Conservation (phyloP, 2,113 vertebrate genomes). For the Antigone vipio region DNA sequence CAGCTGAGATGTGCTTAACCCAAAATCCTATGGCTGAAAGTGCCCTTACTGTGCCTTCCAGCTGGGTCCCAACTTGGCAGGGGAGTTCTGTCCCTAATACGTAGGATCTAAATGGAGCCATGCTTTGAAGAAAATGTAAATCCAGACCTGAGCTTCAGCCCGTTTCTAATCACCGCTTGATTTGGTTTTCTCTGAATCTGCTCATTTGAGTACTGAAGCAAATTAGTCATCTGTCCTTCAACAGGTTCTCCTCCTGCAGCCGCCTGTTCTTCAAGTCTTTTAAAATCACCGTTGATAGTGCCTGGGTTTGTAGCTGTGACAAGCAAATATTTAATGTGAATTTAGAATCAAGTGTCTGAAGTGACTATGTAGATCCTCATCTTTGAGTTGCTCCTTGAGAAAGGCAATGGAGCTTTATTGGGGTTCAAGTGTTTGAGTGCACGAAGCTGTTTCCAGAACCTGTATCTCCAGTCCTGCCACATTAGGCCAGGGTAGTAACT, state of each 20-base stretch:
- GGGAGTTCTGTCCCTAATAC: not conserved
- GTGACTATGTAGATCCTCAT: not conserved
- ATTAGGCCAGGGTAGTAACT: not conserved
- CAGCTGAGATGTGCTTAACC: not conserved
- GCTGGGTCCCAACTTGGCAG: not conserved
- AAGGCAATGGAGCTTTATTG: not conserved
- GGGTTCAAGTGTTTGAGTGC: not conserved
- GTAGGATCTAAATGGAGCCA: not conserved
- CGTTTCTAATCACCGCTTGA: not conserved
- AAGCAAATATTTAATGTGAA: constrained; percentile 12
- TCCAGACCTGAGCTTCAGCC: constrained; percentile 1
- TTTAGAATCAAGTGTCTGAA: not conserved
- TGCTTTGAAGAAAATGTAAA: constrained; percentile 20
- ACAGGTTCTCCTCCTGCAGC: not conserved
- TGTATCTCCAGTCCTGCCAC: constrained; percentile 26
- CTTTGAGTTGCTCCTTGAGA: not conserved
- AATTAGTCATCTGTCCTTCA: not conserved
- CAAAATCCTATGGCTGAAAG: not conserved
- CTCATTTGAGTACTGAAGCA: not conserved
- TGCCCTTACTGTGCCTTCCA: not conserved
- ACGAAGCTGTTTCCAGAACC: constrained; percentile 1
- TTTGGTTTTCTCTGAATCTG: not conserved
- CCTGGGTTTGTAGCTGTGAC: not conserved
- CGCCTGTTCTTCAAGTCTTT: not conserved
- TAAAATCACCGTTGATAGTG: not conserved